A percentile compares a stretch with the other conserved stretches of the same genome.
phyloP scores from a whole-genome alignment of 2,113 vertebrate genomes.

The Aplodontia rufa region DNA sequence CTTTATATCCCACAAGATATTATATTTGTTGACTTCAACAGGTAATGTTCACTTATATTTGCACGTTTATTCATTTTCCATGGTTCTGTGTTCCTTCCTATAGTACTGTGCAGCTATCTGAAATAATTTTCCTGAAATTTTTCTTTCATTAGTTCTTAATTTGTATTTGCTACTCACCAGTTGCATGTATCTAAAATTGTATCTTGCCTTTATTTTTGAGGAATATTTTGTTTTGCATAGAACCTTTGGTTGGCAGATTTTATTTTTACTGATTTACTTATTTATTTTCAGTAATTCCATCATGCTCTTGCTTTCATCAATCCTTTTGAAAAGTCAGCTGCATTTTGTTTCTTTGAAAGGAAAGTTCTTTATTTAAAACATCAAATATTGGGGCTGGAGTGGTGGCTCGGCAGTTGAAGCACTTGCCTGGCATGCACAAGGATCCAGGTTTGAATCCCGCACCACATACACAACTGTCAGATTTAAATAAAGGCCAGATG shows the following conservation, averaged over 20 bases:
- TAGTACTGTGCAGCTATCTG: not conserved
- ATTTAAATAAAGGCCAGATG: too few relatives aligned
- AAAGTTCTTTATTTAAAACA: too few relatives aligned
- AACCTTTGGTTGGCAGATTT: not conserved
- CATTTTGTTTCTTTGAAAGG: not conserved
- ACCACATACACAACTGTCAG: too few relatives aligned
- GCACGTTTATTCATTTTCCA: not conserved
- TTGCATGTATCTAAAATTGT: not conserved
- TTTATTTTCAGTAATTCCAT: not conserved
- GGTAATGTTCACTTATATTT: not conserved
- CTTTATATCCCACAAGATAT: not conserved
- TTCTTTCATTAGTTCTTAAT: not conserved
- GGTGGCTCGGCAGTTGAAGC: too few relatives aligned
- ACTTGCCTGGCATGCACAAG: too few relatives aligned
- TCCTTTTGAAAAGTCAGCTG: slow-evolving; percentile 14
- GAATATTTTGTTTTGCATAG: not conserved
- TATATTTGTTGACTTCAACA: not conserved
- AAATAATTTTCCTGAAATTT: not conserved
- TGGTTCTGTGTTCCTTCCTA: not conserved
- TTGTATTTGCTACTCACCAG: not conserved
- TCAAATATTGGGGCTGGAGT: too few relatives aligned
- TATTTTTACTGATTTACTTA: too few relatives aligned
- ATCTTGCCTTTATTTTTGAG: not conserved
- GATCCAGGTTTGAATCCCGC: too few relatives aligned
- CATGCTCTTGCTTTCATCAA: not conserved